Conservation (phyloP, 1,140 invertebrate genomes). For the Atta cephalotes region DNA sequence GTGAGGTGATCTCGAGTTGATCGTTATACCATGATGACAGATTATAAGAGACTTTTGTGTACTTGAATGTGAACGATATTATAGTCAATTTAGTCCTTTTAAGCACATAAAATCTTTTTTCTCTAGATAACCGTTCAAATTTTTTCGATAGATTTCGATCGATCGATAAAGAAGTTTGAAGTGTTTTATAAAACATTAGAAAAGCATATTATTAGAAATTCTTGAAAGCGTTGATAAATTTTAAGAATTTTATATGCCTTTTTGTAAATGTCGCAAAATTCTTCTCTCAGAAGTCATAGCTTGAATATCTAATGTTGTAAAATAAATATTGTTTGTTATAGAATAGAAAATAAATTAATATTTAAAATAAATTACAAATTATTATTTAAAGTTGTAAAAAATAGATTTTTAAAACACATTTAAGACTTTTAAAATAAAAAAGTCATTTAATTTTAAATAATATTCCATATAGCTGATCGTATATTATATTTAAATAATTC, state of each 20-base stretch:
- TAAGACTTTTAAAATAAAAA: background rate
- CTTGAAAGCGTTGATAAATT: background rate
- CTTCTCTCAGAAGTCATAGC: background rate
- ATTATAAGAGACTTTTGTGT: conserved; percentile 60
- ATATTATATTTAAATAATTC: background rate
- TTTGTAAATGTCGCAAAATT: background rate
- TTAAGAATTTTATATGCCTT: background rate
- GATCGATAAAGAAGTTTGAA: background rate
- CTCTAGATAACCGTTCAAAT: background rate
- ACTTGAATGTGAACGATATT: background rate
- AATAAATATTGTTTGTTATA: background rate
- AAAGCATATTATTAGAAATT: background rate
- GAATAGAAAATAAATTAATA: background rate
- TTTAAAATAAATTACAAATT: background rate
- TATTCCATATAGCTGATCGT: background rate
- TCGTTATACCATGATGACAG: conserved; percentile 47
- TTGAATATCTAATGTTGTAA: background rate
- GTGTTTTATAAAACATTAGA: background rate
- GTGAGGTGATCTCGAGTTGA: conserved; percentile 32
- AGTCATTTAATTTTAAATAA: background rate
- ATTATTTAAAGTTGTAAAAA: background rate
- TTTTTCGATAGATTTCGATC: background rate
- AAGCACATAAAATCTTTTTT: conserved; percentile 16
- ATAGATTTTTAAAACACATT: background rate
- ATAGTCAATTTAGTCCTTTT: background rate